Evolutionary conservation across 2,797 vertebrate genomes (phyloP).

Genomic region (Enteromius afrohamiltoni): DNA sequence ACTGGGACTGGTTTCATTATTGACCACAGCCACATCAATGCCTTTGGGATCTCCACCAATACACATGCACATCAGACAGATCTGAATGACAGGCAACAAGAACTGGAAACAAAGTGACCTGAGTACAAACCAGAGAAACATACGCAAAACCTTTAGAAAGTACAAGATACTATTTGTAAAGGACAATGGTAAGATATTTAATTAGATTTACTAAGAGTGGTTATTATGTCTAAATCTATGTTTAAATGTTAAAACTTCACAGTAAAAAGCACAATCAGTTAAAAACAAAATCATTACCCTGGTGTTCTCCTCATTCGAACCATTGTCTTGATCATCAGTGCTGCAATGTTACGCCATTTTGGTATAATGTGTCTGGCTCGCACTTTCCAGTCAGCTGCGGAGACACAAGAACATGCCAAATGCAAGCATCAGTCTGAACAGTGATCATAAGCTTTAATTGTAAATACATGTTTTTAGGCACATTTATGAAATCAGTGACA

Average conservation of each 20-base stretch:
- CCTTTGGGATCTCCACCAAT: slow-evolving; percentile 77
- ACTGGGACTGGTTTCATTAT: slow-evolving; percentile 75
- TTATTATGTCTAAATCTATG: background rate
- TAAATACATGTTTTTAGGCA: background rate
- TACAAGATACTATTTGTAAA: background rate
- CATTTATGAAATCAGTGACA: background rate
- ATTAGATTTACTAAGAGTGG: background rate
- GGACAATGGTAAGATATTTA: background rate
- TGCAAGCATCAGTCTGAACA: background rate
- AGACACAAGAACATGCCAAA: slow-evolving; percentile 41
- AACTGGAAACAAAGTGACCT: slow-evolving; percentile 85
- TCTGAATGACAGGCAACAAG: slow-evolving; percentile 82
- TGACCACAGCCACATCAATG: slow-evolving; percentile 80
- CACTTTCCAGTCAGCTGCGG: slow-evolving; percentile 77
- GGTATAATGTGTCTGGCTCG: slow-evolving; percentile 73
- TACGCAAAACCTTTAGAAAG: background rate
- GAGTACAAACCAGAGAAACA: slow-evolving; percentile 16
- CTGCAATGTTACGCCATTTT: slow-evolving; percentile 79
- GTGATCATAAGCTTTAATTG: background rate
- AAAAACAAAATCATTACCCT: slow-evolving; percentile 65
- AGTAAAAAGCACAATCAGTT: background rate
- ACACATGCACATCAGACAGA: slow-evolving; percentile 81
- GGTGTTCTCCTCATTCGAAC: slow-evolving; percentile 83
- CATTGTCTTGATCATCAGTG: slow-evolving; percentile 80
- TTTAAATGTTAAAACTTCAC: background rate